Percentiles rank a stretch among this genome's conserved stretches.
phyloP scores from a whole-genome alignment of 2,797 vertebrate genomes.

The Moxostoma hubbsi region DNA sequence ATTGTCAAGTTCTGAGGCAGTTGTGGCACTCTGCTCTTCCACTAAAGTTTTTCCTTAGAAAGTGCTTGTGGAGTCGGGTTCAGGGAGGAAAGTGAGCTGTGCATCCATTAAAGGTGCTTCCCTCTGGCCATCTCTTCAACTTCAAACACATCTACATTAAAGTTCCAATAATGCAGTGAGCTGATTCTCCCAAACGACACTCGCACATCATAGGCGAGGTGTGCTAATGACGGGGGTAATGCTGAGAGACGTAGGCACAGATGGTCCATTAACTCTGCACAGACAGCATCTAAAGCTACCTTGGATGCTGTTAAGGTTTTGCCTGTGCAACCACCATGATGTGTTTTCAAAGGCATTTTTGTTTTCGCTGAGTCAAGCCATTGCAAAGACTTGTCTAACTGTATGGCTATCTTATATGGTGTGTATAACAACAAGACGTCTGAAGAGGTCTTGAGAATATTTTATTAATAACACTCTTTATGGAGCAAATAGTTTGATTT shows the following conservation, averaged over 20 bases:
- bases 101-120: slow-evolving; percentile 53
- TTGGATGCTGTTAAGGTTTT: slow-evolving; percentile 29
- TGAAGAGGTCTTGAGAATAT: too few species aligned
- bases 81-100: slow-evolving; percentile 39
- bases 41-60: slow-evolving; percentile 28
- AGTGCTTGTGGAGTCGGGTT: slow-evolving; percentile 10
- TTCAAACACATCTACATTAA: slow-evolving; percentile 60
- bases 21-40: neutral
- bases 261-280: slow-evolving; percentile 51
- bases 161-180: slow-evolving; percentile 58
- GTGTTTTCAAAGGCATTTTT: slow-evolving; percentile 38
- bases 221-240: slow-evolving; percentile 53
- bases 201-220: slow-evolving; percentile 55
- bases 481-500: too few species aligned
- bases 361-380: neutral
- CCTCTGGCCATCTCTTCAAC: slow-evolving; percentile 52
- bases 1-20: slow-evolving; percentile 22
- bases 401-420: neutral
- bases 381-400: too few species aligned
- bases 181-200: slow-evolving; percentile 48
- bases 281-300: slow-evolving; percentile 40
- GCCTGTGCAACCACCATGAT: slow-evolving; percentile 41
- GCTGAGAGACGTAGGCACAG: slow-evolving; percentile 37
- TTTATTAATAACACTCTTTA: neutral
- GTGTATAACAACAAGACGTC: neutral